Evolutionary conservation across 2,797 vertebrate genomes (phyloP).

Genomic region (Sebastes iracundus): DNA sequence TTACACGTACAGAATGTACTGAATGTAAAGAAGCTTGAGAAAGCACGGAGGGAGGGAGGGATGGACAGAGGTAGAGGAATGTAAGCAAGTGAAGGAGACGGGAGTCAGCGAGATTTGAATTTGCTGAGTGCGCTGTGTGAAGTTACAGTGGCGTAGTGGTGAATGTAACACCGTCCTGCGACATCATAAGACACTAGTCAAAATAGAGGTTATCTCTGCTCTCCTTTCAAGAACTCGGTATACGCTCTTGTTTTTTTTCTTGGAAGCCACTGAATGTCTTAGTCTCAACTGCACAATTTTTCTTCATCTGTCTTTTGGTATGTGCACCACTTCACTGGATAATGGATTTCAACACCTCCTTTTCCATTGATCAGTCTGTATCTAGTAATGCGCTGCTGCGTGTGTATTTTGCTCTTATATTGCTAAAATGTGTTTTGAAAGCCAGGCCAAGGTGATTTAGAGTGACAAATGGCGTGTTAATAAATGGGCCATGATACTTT

Average conservation of each 20-base stretch:
- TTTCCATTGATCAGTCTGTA: neutral
- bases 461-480: neutral
- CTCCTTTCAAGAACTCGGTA: neutral
- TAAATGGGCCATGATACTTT: neutral
- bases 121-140: slow-evolving; percentile 52
- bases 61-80: slow-evolving; percentile 35
- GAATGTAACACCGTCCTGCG: slow-evolving; percentile 62
- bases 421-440: slow-evolving; percentile 6
- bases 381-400: neutral
- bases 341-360: neutral
- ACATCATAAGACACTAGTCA: slow-evolving; percentile 22
- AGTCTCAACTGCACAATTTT: neutral
- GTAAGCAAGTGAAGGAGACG: slow-evolving; percentile 28
- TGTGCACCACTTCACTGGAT: neutral
- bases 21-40: slow-evolving; percentile 10
- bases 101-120: slow-evolving; percentile 28
- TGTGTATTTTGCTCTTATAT: neutral
- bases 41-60: slow-evolving; percentile 8
- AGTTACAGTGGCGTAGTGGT: slow-evolving; percentile 37
- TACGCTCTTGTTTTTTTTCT: neutral
- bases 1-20: slow-evolving; percentile 28
- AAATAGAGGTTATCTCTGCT: slow-evolving; percentile 2
- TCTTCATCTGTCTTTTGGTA: neutral
- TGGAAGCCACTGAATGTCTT: neutral
- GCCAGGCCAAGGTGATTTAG: neutral